Percentiles rank a stretch among this genome's conserved stretches.
phyloP scores from a whole-genome alignment of 2,888 invertebrate genomes.

The Oxytorus armatus region DNA sequence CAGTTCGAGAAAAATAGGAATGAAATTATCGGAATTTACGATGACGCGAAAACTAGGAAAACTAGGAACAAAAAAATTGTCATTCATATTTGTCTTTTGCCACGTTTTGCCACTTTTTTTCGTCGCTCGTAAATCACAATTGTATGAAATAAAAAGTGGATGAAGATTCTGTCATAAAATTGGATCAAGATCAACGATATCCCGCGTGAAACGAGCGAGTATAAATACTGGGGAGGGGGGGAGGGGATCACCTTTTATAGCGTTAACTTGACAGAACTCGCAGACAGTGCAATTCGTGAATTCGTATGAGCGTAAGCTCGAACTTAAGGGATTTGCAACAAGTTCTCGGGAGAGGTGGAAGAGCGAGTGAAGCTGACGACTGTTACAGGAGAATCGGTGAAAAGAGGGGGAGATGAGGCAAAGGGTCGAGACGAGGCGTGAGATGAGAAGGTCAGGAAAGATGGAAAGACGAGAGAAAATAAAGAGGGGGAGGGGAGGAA shows the following conservation, averaged over 20 bases:
- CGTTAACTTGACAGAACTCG: constrained; percentile 62
- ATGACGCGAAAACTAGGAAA: no score
- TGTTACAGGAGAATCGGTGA: constrained; percentile 42
- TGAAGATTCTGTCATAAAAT: no score
- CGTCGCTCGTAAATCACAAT: no score
- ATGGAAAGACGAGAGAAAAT: constrained; percentile 55
- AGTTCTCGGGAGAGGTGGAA: constrained; percentile 69
- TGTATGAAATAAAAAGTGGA: no score
- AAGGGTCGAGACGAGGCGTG: constrained; percentile 54
- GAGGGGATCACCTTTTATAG: constrained; percentile 77
- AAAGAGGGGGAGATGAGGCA: constrained; percentile 46
- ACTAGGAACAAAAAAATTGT: no score
- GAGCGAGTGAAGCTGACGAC: constrained; percentile 35
- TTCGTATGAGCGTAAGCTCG: constrained; percentile 52
- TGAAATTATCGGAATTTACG: no score
- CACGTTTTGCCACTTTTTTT: no score
- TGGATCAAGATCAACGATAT: no score
- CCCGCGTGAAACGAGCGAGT: constrained; percentile 56
- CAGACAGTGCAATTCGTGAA: constrained; percentile 20
- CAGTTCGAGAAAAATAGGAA: no score
- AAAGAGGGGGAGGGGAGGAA: constrained; percentile 5
- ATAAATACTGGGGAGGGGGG: no score
- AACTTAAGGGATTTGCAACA: constrained; percentile 70
- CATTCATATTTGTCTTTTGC: no score
- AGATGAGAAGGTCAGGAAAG: constrained; percentile 63